phyloP scores from a whole-genome alignment of 1,140 invertebrate genomes.

The Drosophila grimshawi region DNA sequence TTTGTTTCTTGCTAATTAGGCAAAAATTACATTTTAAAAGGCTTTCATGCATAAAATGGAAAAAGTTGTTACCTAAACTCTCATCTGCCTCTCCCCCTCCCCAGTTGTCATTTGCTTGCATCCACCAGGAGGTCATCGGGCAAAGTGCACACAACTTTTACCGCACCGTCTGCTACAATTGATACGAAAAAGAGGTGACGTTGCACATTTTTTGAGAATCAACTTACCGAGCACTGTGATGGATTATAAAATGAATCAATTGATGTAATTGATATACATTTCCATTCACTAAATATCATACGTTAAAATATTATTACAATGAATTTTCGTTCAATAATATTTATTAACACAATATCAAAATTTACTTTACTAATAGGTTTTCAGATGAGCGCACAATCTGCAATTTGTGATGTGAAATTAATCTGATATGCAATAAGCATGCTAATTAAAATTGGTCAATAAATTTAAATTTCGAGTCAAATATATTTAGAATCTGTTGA shows the following conservation, averaged over 20 bases:
- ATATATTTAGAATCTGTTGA: too few relatives aligned
- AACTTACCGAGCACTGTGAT: neutral
- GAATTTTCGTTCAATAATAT: neutral
- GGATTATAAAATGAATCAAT: neutral
- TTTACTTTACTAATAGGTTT: neutral
- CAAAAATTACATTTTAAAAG: slow-evolving; percentile 82
- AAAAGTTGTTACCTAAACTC: slow-evolving; percentile 65
- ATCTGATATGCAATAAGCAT: neutral
- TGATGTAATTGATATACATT: neutral
- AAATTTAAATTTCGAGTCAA: neutral
- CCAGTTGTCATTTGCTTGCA: slow-evolving; percentile 16
- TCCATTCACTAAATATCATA: neutral
- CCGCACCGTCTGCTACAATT: slow-evolving; percentile 51
- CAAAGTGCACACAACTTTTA: slow-evolving; percentile 62
- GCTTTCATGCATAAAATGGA: slow-evolving; percentile 76
- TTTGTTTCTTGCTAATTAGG: slow-evolving; percentile 81
- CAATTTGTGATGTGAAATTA: slow-evolving; percentile 11
- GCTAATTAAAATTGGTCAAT: slow-evolving; percentile 1
- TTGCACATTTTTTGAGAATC: slow-evolving; percentile 38
- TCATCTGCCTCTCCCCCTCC: neutral
- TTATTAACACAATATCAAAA: neutral
- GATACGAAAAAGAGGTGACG: slow-evolving; percentile 65
- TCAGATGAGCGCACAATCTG: neutral
- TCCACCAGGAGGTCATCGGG: slow-evolving; percentile 54
- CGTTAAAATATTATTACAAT: neutral